These are phyloP conservation scores for Aphidius colemani DNA, from an alignment of 2,888 invertebrate species.

Conservation along the genomic window DNA sequence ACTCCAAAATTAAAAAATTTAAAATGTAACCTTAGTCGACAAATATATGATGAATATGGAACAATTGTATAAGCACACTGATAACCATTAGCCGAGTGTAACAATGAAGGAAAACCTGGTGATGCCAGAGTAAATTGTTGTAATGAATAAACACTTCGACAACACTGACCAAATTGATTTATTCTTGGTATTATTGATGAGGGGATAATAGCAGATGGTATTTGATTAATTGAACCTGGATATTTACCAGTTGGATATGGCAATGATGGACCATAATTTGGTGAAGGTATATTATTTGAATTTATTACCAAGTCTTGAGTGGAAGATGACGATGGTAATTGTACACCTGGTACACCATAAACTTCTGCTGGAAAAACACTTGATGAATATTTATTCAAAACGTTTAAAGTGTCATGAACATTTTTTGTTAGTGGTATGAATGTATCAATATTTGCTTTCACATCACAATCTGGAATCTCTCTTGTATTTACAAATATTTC, in stretches of 20 bases:
- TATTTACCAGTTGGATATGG: constrained; percentile 7
- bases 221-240: constrained; percentile 2
- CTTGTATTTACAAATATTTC: constrained; percentile 29
- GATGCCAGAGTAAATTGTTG: constrained; percentile 62
- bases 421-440: constrained; percentile 22
- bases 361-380: constrained; percentile 24
- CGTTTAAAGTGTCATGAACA: constrained; percentile 8
- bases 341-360: constrained; percentile 29
- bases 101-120: constrained; percentile 63
- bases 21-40: constrained; percentile 63
- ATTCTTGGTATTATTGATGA: constrained; percentile 2
- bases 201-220: neutral
- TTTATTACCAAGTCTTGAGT: constrained; percentile 8
- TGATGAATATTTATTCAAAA: constrained; percentile 15
- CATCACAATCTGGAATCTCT: constrained; percentile 18
- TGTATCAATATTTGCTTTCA: constrained; percentile 24
- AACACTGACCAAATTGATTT: constrained; percentile 37
- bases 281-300: constrained; percentile 14
- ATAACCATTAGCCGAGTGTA: constrained; percentile 31
- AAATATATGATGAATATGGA: constrained; percentile 61
- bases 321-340: constrained; percentile 6
- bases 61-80: constrained; percentile 64
- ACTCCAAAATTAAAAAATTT: constrained; percentile 64
- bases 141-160: constrained; percentile 36
- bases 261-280: constrained; percentile 14